Percentiles rank a stretch among this genome's conserved stretches.
Evolutionary conservation across 2,888 invertebrate species (phyloP).

Genomic region (Melinaea marsaeus): DNA sequence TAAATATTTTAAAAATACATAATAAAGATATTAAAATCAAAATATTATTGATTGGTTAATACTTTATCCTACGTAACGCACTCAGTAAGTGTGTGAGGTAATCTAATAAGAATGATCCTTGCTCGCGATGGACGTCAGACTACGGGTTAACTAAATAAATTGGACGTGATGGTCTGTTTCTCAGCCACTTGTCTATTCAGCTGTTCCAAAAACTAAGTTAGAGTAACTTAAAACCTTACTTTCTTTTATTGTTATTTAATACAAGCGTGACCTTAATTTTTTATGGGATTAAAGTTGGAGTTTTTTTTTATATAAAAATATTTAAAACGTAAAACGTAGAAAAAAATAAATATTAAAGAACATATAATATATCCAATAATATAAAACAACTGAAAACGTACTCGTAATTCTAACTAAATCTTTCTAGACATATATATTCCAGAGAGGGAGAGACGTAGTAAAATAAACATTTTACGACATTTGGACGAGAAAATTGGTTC

Average conservation of each 20-base stretch:
- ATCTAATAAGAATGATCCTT: conserved; percentile 23
- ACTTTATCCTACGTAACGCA: background rate
- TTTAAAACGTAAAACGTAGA: no score
- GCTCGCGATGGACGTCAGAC: conserved; percentile 24
- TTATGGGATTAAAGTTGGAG: background rate
- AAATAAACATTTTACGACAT: conserved; percentile 68
- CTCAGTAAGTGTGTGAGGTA: conserved; percentile 12
- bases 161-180: conserved; percentile 33
- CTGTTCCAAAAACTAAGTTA: conserved; percentile 21
- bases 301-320: no score
- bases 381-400: background rate
- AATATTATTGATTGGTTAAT: no score
- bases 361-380: no score
- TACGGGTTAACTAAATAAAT: conserved; percentile 31
- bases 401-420: conserved; percentile 6
- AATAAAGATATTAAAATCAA: no score
- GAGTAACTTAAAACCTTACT: conserved; percentile 15
- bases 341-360: no score
- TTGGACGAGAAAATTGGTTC: conserved; percentile 61
- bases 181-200: conserved; percentile 27
- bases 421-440: conserved; percentile 5
- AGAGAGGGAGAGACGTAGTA: conserved; percentile 59
- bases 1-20: no score
- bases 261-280: conserved; percentile 10
- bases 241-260: conserved; percentile 16